Evolutionary conservation across 2,113 vertebrate species (phyloP).

Genomic region (Gymnarchus niloticus): DNA sequence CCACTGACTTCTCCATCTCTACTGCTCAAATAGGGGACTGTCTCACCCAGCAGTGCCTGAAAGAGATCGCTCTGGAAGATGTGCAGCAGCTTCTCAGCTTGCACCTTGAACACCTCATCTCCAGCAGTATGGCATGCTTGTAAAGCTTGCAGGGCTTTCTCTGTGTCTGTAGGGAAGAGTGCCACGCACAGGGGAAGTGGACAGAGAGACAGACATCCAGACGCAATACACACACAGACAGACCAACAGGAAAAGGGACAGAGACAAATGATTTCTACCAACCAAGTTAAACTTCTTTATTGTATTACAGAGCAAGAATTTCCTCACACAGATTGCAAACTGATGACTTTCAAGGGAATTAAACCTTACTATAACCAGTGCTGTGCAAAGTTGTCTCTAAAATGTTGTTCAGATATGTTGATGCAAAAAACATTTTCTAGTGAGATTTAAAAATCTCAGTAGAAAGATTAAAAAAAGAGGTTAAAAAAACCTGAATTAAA

Average conservation of each 20-base stretch:
- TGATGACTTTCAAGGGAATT: background rate
- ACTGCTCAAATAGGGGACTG: conserved; percentile 20
- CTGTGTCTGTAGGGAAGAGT: conserved; percentile 48
- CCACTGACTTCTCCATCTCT: conserved; percentile 1
- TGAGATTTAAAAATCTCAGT: no score
- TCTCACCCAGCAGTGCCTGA: conserved; percentile 63
- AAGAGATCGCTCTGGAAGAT: conserved; percentile 70
- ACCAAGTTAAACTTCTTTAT: background rate
- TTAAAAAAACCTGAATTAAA: background rate
- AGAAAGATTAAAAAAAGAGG: no score
- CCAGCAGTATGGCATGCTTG: conserved; percentile 51
- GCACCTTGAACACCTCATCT: conserved; percentile 54
- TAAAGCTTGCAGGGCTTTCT: conserved; percentile 59
- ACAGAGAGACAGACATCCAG: background rate
- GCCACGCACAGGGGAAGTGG: background rate
- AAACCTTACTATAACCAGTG: background rate
- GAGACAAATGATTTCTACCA: background rate
- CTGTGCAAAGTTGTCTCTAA: background rate
- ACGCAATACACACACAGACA: background rate
- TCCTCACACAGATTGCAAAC: background rate
- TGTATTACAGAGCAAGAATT: background rate
- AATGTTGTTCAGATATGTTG: no score
- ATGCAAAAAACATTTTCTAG: no score
- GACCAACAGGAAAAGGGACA: background rate
- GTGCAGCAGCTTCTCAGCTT: conserved; percentile 57